Base-by-base conservation (phyloP, 2,797 vertebrate genomes). In the Coluber constrictor region DNA sequence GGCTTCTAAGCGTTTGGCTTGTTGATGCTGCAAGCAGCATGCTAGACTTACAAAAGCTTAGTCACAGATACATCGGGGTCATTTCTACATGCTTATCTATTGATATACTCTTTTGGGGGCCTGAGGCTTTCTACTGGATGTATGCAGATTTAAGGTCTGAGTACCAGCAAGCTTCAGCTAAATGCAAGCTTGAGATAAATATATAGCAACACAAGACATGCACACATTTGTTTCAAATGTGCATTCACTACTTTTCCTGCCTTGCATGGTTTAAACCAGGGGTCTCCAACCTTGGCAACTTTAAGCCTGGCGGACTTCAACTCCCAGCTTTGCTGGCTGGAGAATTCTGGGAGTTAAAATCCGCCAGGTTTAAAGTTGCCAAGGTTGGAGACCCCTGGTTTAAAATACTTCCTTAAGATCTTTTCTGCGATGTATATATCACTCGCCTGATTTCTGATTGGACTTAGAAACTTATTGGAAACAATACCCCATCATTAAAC, bases 391-490 rank as follows among this genome's bases (percentile, higher is more conserved):
- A 51, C 7, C 47, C 47, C 47, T 18, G 60, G 16, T 55, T 6
- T 20, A 37, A 66, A 63, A 87, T 55, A 66, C 16, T 59, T 23
- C n/a, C n/a, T 63, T 87, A 32, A 63, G 23, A 74, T 11, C 11
- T 70, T 57, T 37, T 1, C 27, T 63, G 18, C 5, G 20, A 5
- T 37, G 32, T 11, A 12, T 6, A 25, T 56, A 55, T 29, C 20
- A 59, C 29, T 87, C 20, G 0, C 47, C 12, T 87, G 11, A 25
- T 11, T 66, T 15, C 25, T 61, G 61, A 20, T 10, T 54, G 16
- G 87, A 32, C 4, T 56, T 88, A 88, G 0, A 0, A 57, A 89
- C 0, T 54, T 5, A 0, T 8, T 0, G 54, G 12, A 27, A 70
- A 55, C 56, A 61, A 94, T 20, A 4, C 12, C 20, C 86, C 43